Conservation (phyloP, 2,888 invertebrate species). For the Oligia strigilis region DNA sequence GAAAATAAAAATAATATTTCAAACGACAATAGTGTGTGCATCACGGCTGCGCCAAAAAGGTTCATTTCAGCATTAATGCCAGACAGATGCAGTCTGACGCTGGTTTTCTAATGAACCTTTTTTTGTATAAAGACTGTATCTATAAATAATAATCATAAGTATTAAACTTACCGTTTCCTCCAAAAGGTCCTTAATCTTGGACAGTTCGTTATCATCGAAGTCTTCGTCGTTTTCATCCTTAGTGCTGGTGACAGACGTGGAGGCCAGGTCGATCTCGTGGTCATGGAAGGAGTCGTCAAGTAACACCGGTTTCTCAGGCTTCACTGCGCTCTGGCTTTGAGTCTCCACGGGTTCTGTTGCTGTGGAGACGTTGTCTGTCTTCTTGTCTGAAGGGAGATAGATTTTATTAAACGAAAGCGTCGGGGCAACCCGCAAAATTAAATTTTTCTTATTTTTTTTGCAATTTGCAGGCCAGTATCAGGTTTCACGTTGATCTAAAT, state of each 20-base stretch:
- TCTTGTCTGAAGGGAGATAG: slow-evolving; percentile 77
- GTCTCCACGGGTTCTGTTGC: slow-evolving; percentile 74
- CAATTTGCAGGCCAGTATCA: background rate
- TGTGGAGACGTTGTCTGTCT: slow-evolving; percentile 79
- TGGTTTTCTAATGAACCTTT: too few relatives aligned
- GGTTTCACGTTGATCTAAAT: background rate
- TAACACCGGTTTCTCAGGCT: slow-evolving; percentile 51
- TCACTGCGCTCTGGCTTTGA: slow-evolving; percentile 72
- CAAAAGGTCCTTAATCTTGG: slow-evolving; percentile 84
- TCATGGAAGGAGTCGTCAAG: slow-evolving; percentile 74
- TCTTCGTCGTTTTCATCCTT: slow-evolving; percentile 84
- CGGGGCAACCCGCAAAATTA: background rate
- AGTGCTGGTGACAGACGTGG: slow-evolving; percentile 75
- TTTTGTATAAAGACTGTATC: too few relatives aligned
- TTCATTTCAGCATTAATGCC: too few relatives aligned
- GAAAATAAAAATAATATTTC: too few relatives aligned
- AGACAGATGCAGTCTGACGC: too few relatives aligned
- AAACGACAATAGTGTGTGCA: too few relatives aligned
- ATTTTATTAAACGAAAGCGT: background rate
- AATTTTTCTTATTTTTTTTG: background rate
- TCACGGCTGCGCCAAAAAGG: too few relatives aligned
- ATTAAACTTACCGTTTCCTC: slow-evolving; percentile 82
- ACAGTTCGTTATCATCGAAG: slow-evolving; percentile 82
- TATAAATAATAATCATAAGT: background rate
- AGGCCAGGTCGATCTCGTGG: slow-evolving; percentile 75